Evolutionary conservation across 2,888 invertebrate species (phyloP).

Genomic region (Phengaris alcon): DNA sequence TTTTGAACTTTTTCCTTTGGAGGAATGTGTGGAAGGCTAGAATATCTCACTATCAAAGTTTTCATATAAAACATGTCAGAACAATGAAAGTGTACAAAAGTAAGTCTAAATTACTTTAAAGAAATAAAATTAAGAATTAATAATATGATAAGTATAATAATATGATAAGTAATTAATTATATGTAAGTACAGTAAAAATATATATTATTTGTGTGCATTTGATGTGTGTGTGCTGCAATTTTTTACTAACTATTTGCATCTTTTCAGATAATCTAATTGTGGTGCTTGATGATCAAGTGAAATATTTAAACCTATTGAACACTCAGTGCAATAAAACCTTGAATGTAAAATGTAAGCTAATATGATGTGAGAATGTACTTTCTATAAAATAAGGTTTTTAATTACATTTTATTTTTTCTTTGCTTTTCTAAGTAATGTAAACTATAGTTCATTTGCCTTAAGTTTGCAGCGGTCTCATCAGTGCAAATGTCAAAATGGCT

Average conservation of each 20-base stretch:
- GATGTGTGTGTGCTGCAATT: too few relatives aligned
- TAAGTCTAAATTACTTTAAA: conserved; percentile 35
- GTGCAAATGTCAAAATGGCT: too few relatives aligned
- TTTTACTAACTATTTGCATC: conserved; percentile 16
- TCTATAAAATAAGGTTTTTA: too few relatives aligned
- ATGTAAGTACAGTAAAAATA: too few relatives aligned
- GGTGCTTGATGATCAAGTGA: conserved; percentile 37
- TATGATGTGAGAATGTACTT: neutral
- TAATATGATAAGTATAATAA: too few relatives aligned
- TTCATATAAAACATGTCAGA: conserved; percentile 34
- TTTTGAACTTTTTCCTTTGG: conserved; percentile 50
- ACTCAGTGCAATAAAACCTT: conserved; percentile 34
- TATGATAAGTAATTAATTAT: too few relatives aligned
- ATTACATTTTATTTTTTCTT: neutral
- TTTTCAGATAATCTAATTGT: conserved; percentile 51
- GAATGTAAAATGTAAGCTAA: conserved; percentile 39
- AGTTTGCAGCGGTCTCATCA: too few relatives aligned
- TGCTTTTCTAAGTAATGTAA: neutral
- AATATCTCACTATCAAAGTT: conserved; percentile 31
- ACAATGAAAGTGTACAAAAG: conserved; percentile 50
- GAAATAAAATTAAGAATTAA: too few relatives aligned
- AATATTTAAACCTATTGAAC: conserved; percentile 43
- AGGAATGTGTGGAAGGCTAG: conserved; percentile 39
- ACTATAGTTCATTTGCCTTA: too few relatives aligned
- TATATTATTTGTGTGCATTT: too few relatives aligned